Percentiles rank a stretch among this genome's conserved stretches.
These are phyloP conservation scores for Hyppa rectilinea DNA, from an alignment of 2,888 invertebrate species.

Conservation along the genomic window DNA sequence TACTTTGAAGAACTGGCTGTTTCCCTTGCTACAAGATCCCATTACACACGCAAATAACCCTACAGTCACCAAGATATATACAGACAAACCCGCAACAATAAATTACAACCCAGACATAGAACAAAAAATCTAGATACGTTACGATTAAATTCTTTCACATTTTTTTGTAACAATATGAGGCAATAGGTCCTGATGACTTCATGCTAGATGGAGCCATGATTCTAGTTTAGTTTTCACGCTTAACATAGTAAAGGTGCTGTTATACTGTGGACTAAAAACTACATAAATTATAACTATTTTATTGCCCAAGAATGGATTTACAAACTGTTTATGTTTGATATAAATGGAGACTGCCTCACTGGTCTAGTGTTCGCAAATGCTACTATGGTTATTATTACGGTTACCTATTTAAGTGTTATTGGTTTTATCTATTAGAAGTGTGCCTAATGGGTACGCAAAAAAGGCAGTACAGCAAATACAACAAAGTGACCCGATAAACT, in stretches of 20 bases:
- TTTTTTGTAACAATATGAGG: conserved; percentile 57
- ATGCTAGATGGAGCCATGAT: conserved; percentile 17
- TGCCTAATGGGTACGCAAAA: too few relatives aligned
- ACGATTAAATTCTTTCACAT: conserved; percentile 62
- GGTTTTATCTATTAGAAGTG: too few relatives aligned
- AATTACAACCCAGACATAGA: conserved; percentile 39
- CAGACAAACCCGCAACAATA: background rate
- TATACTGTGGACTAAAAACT: background rate
- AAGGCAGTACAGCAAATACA: too few relatives aligned
- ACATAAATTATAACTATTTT: background rate
- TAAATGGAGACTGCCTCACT: too few relatives aligned
- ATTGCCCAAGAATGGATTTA: background rate
- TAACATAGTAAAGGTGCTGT: background rate
- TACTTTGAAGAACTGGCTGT: too few relatives aligned
- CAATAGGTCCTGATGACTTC: conserved; percentile 51
- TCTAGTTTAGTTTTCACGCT: conserved; percentile 33
- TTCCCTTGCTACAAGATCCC: too few relatives aligned
- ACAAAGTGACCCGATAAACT: background rate
- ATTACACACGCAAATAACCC: too few relatives aligned
- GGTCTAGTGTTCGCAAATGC: too few relatives aligned
- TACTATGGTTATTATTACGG: too few relatives aligned
- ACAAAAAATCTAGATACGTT: conserved; percentile 54
- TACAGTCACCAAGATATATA: background rate
- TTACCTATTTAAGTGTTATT: too few relatives aligned
- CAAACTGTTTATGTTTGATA: too few relatives aligned